phyloP scores from a whole-genome alignment of 2,113 vertebrate genomes.

The Willisornis vidua region DNA sequence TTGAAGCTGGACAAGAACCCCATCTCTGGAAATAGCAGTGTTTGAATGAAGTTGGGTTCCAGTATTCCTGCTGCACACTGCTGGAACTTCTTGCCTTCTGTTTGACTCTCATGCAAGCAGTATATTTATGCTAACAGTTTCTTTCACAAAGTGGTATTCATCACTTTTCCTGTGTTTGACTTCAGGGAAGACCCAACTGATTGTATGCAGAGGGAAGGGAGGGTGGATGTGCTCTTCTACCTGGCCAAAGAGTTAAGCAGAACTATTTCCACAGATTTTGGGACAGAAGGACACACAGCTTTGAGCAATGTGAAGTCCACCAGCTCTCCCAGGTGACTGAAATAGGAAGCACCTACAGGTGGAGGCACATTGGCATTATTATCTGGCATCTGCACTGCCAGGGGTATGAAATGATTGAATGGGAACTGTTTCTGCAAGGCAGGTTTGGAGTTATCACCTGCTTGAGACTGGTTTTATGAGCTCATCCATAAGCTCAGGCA shows the following conservation, averaged over 20 bases:
- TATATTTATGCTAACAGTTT: neutral
- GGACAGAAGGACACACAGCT: neutral
- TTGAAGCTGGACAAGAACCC: neutral
- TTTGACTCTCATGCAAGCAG: neutral
- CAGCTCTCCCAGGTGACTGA: neutral
- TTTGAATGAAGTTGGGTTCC: neutral
- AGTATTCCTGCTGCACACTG: neutral
- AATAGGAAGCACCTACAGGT: neutral
- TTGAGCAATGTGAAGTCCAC: neutral
- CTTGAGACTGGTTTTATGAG: neutral
- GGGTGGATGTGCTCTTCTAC: neutral
- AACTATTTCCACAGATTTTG: neutral
- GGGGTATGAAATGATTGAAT: neutral
- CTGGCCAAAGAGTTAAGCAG: neutral
- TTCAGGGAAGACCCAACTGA: neutral
- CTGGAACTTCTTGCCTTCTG: neutral
- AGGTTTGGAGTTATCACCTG: neutral
- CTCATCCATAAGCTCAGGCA: neutral
- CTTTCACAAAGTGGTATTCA: neutral
- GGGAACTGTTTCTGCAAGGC: neutral
- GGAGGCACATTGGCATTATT: neutral
- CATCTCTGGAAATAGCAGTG: neutral
- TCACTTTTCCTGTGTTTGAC: neutral
- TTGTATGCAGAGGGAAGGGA: neutral
- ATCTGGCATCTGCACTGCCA: neutral